A percentile compares a stretch with the other conserved stretches of the same genome.
Evolutionary conservation across 2,888 invertebrate genomes (phyloP).

Genomic region (Hydropsyche betteni): DNA sequence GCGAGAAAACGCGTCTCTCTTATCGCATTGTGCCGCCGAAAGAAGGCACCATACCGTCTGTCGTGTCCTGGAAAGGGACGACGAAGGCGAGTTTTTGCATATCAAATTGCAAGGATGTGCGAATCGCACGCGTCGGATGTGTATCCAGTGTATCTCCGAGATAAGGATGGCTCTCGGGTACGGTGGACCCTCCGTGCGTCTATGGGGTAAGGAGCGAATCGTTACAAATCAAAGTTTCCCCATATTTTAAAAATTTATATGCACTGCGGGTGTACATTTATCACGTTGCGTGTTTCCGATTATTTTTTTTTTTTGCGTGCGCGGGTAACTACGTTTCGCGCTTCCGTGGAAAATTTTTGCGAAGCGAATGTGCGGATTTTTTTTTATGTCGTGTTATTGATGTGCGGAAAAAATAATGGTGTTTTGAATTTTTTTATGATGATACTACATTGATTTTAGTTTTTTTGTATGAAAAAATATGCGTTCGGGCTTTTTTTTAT

Average conservation of each 20-base stretch:
- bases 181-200: conserved; percentile 2
- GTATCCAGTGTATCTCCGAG: background rate
- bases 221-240: conserved; percentile 30
- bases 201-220: background rate
- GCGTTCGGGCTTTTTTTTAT: too few relatives aligned
- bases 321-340: too few relatives aligned
- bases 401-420: too few relatives aligned
- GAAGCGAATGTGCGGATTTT: too few relatives aligned
- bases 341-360: too few relatives aligned
- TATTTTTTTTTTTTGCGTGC: too few relatives aligned
- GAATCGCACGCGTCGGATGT: conserved; percentile 12
- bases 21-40: conserved; percentile 37
- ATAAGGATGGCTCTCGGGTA: background rate
- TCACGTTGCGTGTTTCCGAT: too few relatives aligned
- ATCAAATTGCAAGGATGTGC: conserved; percentile 38
- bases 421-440: too few relatives aligned
- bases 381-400: too few relatives aligned
- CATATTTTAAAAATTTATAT: conserved; percentile 16
- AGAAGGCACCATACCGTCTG: background rate
- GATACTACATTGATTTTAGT: too few relatives aligned
- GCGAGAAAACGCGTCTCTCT: conserved; percentile 4
- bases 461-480: too few relatives aligned
- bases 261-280: too few relatives aligned
- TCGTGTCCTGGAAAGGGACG: background rate
- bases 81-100: conserved; percentile 31